Percentiles rank a stretch among this genome's conserved stretches.
phyloP scores from a whole-genome alignment of 2,113 vertebrate species.

The Donacobius atricapilla region DNA sequence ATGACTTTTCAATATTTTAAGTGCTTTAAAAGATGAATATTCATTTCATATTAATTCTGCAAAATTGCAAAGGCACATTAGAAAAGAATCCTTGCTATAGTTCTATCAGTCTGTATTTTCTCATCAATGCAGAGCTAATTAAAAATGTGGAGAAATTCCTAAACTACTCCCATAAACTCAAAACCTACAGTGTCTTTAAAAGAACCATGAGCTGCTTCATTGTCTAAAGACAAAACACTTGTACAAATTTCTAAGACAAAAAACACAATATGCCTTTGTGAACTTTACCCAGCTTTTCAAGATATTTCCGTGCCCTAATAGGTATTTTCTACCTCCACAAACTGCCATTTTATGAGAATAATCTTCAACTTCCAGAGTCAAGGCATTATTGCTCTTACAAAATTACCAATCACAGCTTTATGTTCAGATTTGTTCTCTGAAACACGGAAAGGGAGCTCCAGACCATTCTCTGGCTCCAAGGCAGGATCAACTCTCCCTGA shows the following conservation, averaged over 20 bases:
- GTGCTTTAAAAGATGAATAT: neutral
- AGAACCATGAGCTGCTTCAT: neutral
- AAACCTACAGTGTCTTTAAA: neutral
- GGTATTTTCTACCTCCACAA: neutral
- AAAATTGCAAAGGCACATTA: neutral
- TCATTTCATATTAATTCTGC: neutral
- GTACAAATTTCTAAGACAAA: neutral
- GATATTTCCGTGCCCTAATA: neutral
- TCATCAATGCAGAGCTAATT: neutral
- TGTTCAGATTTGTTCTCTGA: neutral
- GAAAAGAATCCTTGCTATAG: conserved; percentile 4
- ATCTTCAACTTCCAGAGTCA: neutral
- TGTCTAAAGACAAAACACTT: neutral
- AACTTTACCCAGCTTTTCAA: neutral
- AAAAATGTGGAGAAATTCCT: neutral
- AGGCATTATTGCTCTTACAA: neutral
- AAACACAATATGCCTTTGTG: neutral
- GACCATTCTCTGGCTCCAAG: neutral
- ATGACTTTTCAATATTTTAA: neutral
- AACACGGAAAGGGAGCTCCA: neutral
- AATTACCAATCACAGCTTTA: neutral
- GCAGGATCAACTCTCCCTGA: neutral
- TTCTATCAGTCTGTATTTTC: neutral
- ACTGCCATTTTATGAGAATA: neutral
- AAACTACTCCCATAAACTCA: neutral